Evolutionary conservation across 2,113 vertebrate genomes (phyloP), one percentile per base, ranked within the genome.

Genomic region (Chamaetylas fuelleborni): DNA sequence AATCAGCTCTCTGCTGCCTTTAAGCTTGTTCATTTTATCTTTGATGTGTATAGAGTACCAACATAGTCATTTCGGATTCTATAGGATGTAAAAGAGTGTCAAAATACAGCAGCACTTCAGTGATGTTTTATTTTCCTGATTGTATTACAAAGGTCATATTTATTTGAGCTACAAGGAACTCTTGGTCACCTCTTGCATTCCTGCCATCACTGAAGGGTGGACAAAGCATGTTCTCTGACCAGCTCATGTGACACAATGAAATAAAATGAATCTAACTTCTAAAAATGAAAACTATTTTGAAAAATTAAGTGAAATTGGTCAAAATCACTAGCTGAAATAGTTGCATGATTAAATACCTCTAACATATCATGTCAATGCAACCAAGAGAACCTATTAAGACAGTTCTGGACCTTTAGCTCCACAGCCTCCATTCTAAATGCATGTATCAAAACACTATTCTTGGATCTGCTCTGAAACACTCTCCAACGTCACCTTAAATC

Each of bases 1-100:
- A 78, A 54, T 24, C n/a, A 57, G 11, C 78, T 78, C 72, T 89
- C 64, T 76, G 34, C 69, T 95, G 48, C 83, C 94, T 87, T 96
- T 80, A 90, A 87, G 79, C 83, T 71, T 86, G 47, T 70, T 71
- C 82, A 36, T 71, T 95, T 92, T 72, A 43, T 61, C 86, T 93
- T 81, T 93, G 88, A 96, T 73, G 62, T 79, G 61, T 40, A 43
- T 1, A 62, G 29, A 79, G 23, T 69, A 94, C 28, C 87, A 83
- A 95, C 60, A 53, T 2, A 90, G 71, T 86, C 4, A 69, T 86
- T 81, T 91, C 77, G 72, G 40, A 86, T 69, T 92, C n/a, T 47
- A 43, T 0, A 64, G 17, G 34, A 81, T 51, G 73, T 8, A 11
- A 22, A 48, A 80, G 65, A 73, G 28, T 77, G 58, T 56, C 54